phyloP scores from a whole-genome alignment of 2,797 vertebrate genomes.

The Caiman crocodilus region DNA sequence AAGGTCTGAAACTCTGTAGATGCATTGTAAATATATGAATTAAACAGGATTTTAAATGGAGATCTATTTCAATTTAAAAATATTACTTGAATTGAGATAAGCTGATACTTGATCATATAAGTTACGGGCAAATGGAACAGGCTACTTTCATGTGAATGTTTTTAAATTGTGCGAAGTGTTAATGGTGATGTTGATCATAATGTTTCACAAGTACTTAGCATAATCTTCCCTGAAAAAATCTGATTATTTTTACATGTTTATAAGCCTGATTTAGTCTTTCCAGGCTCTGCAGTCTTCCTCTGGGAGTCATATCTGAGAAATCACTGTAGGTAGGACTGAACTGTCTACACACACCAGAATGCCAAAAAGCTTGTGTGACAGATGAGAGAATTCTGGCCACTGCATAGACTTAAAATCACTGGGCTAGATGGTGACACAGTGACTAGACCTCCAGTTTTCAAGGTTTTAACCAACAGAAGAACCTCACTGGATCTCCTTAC shows the following conservation, averaged over 20 bases:
- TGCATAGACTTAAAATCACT: background rate
- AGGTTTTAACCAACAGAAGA: background rate
- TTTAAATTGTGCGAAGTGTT: background rate
- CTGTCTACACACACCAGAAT: background rate
- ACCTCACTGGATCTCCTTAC: background rate
- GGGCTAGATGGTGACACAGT: background rate
- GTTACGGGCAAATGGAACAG: background rate
- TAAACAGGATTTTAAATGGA: background rate
- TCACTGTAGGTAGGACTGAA: too few species aligned
- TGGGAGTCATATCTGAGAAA: background rate
- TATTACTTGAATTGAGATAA: background rate
- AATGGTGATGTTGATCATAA: background rate
- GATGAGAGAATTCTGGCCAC: background rate
- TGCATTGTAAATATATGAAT: background rate
- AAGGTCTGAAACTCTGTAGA: background rate
- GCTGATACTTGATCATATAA: background rate
- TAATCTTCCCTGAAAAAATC: background rate
- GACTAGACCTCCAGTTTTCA: background rate
- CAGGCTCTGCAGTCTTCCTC: background rate
- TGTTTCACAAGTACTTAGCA: background rate
- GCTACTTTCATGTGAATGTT: background rate
- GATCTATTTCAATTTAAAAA: background rate
- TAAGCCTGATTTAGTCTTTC: background rate
- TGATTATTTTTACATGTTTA: background rate
- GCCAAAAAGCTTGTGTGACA: background rate